Evolutionary conservation across 53 echinoderm and acorn worm genomes (phyloP).

Genomic region (Temnopleurus reevesii): DNA sequence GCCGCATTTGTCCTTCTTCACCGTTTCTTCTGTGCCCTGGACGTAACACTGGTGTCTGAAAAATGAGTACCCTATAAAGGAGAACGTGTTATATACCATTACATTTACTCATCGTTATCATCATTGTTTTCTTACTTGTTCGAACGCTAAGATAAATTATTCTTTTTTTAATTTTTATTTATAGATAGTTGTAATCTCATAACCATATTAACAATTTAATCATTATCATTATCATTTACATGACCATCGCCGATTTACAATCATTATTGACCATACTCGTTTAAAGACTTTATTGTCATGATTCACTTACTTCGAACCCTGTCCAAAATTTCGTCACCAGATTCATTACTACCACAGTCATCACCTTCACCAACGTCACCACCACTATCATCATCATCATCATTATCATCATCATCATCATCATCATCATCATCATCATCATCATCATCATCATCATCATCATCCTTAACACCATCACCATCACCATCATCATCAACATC

Average conservation of each 20-base stretch:
- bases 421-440: not conserved
- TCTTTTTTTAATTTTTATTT: too few species aligned
- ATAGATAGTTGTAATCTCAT: too few species aligned
- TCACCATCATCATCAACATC: not conserved
- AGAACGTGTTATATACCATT: too few species aligned
- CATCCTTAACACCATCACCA: not conserved
- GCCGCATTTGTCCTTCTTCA: slow-evolving; percentile 44
- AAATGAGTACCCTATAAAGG: slow-evolving; percentile 16
- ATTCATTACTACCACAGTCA: not conserved
- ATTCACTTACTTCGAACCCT: too few species aligned
- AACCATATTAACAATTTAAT: too few species aligned
- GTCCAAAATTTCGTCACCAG: not conserved
- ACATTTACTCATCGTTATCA: too few species aligned
- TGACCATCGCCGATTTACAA: too few species aligned
- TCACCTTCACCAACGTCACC: not conserved
- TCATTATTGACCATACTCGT: too few species aligned
- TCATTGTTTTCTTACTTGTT: too few species aligned
- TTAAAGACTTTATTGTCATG: too few species aligned
- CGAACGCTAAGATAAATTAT: too few species aligned
- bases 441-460: not conserved
- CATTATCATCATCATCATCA: not conserved
- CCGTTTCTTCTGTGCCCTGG: not conserved
- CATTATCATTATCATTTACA: too few species aligned
- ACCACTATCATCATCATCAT: not conserved
- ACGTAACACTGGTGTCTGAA: slow-evolving; percentile 43